A percentile compares a stretch with the other conserved stretches of the same genome.
These are phyloP conservation scores for Graptemys geographica DNA, from an alignment of 2,797 vertebrate genomes.

Conservation along the genomic window DNA sequence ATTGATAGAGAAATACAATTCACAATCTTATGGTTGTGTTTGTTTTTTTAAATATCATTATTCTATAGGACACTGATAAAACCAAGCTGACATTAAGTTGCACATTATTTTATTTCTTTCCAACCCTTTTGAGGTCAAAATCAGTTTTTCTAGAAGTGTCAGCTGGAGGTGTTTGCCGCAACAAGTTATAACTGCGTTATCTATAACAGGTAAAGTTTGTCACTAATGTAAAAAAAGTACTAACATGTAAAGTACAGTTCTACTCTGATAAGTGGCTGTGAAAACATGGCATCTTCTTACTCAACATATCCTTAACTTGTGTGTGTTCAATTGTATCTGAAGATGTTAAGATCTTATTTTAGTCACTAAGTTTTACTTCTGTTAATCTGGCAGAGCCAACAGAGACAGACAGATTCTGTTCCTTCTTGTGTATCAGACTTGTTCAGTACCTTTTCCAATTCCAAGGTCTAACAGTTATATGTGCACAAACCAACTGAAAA, in stretches of 20 bases:
- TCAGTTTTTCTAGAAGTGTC: background rate
- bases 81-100: too few relatives aligned
- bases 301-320: background rate
- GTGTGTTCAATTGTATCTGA: background rate
- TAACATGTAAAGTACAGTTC: background rate
- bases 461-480: background rate
- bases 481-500: background rate
- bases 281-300: background rate
- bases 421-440: background rate
- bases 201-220: background rate
- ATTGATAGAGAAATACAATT: too few relatives aligned
- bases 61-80: too few relatives aligned
- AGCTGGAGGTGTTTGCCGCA: background rate
- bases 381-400: background rate
- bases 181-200: background rate
- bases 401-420: background rate
- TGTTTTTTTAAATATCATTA: too few relatives aligned
- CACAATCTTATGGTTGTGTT: too few relatives aligned
- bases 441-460: background rate
- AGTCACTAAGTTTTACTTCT: background rate
- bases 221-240: fast-evolving
- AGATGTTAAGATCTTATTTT: background rate
- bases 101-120: background rate
- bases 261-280: background rate
- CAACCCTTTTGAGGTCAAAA: too few relatives aligned